Conservation (phyloP, 2,113 vertebrate species). For the Ia io region DNA sequence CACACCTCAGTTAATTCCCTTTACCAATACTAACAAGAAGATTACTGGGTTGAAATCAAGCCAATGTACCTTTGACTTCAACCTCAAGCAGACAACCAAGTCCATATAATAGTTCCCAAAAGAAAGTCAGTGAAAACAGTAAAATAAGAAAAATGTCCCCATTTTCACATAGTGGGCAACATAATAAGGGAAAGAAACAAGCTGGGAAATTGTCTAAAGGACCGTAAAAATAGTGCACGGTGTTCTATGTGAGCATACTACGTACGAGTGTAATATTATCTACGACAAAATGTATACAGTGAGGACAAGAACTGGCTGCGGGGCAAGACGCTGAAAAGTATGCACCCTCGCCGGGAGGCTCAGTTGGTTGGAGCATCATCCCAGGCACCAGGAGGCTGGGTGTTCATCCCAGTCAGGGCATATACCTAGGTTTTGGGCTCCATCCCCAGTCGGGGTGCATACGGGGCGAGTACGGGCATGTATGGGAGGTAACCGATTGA, state of each 20-base stretch:
- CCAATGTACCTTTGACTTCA: not conserved
- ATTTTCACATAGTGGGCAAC: not conserved
- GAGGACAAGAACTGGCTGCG: not conserved
- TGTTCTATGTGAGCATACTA: not conserved
- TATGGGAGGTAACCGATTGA: not conserved
- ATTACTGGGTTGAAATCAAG: slow-evolving; percentile 34
- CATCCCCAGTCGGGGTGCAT: not conserved
- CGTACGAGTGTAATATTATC: not conserved
- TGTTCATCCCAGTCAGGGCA: not conserved
- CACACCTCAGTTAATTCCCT: not conserved
- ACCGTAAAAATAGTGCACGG: not conserved
- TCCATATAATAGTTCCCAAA: not conserved
- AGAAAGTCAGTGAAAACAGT: not conserved
- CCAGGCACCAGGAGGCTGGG: no score
- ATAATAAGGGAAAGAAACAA: not conserved
- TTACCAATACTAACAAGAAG: slow-evolving; percentile 28
- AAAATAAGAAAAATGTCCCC: not conserved
- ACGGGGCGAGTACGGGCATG: no score
- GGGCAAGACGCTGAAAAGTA: not conserved
- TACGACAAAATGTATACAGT: not conserved
- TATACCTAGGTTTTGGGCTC: not conserved
- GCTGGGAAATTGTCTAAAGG: not conserved
- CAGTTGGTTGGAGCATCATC: no score
- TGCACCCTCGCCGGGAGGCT: not conserved
- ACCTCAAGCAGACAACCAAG: slow-evolving; percentile 7